A percentile compares a stretch with the other conserved stretches of the same genome.
Evolutionary conservation across 2,113 vertebrate genomes (phyloP).

Genomic region (Tricholaema leucomelas): DNA sequence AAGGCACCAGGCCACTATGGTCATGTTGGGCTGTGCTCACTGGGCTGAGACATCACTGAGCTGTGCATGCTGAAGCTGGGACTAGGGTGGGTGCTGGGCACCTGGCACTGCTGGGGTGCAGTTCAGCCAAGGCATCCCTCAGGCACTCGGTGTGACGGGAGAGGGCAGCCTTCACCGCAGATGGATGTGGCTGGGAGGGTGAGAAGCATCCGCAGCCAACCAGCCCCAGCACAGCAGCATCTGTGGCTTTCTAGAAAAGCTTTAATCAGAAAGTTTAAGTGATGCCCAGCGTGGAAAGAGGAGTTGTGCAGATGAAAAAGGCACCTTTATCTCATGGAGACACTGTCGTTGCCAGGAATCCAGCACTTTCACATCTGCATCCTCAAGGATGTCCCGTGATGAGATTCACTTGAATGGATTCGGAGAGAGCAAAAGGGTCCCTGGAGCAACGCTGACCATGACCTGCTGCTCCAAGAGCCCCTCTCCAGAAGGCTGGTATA

Average conservation of each 20-base stretch:
- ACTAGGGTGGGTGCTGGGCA: neutral
- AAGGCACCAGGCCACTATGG: neutral
- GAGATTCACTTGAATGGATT: fast-evolving
- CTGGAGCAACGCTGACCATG: neutral
- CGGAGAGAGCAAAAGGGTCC: neutral
- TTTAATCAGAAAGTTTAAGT: neutral
- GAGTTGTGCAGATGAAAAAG: neutral
- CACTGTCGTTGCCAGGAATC: neutral
- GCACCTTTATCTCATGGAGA: neutral
- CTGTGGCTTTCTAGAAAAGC: neutral
- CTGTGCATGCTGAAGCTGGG: neutral
- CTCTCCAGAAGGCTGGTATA: neutral
- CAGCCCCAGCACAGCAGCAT: neutral
- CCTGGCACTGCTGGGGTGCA: neutral
- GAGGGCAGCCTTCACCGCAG: constrained; percentile 33
- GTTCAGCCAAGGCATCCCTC: neutral
- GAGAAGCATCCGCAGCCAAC: neutral
- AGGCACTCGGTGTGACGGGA: neutral
- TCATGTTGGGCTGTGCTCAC: fast-evolving
- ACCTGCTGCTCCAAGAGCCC: neutral
- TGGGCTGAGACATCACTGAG: fast-evolving
- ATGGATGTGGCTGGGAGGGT: neutral
- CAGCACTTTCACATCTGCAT: fast-evolving
- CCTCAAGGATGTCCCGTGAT: neutral
- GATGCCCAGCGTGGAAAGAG: neutral